Base-by-base conservation (phyloP, 2,797 vertebrate species). In the Argyrosomus regius region DNA sequence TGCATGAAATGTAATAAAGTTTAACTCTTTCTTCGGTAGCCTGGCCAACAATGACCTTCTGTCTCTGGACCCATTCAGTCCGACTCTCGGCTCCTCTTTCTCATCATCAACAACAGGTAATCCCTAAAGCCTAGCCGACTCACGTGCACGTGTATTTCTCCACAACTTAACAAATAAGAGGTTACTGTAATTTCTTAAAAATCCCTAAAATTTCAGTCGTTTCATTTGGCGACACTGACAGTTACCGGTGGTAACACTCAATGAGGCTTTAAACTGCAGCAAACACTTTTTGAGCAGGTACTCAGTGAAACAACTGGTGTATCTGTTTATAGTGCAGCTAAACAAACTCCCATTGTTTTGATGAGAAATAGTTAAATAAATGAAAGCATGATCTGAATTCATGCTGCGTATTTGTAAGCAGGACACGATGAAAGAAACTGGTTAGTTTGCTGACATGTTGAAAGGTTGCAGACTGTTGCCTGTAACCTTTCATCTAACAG, bases 51-150 rank as follows among this genome's bases (percentile, higher is more conserved):
- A 92, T 80, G 97, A 99, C 86, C 96, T 99, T 43, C 93, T 99
- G 75, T 97, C 97, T 81, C 95, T 97, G 97, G 98, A 99, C 89
- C 97, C 97, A 4, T 97, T 98, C 73, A 93, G 95, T 83, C 96
- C 96, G 26, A 93, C 96, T 74, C 87, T 96, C 13, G 96, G 95
- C 4, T 95, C 97, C 73, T 89, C 96, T 72, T 89, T 95, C 35
- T 95, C 97, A 5, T 95, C 96, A 3, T 96, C 95, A 11, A 94
- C 96, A 20, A 91, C 97, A 96, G 97, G 98, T 98, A 95, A 83
- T 28, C 45, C n/a, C 35, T 6, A 14, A 41, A 62, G 5, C 3
- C 49, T 10, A 0, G 16, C 49, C 10, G 5, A 41, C 6, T 58
- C 20, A 4, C 59, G 54, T 64, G 43, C 8, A 28, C 9, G 48